Evolutionary conservation across 2,113 vertebrate genomes (phyloP).

Genomic region (Amblyornis subalaris): DNA sequence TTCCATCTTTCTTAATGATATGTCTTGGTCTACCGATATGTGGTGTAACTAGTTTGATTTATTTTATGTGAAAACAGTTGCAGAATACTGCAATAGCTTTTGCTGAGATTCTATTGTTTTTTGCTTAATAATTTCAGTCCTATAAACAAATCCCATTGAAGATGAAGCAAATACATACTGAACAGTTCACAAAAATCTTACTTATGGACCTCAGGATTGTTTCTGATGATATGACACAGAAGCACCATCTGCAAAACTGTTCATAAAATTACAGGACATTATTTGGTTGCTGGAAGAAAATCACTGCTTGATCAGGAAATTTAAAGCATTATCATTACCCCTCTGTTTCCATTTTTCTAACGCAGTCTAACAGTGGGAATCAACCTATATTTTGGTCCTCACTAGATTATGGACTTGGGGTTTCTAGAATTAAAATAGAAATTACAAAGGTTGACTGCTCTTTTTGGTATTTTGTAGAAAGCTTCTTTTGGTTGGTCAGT

Average conservation of each 20-base stretch:
- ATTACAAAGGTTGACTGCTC: accelerated
- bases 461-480: not conserved
- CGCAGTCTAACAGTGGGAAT: not conserved
- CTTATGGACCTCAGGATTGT: not conserved
- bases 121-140: not conserved
- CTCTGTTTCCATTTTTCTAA: not conserved
- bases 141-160: not conserved
- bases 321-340: not conserved
- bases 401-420: not conserved
- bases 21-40: not conserved
- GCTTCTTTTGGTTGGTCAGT: not conserved
- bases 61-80: not conserved
- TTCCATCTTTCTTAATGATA: not conserved
- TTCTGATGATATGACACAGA: not conserved
- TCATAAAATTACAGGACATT: not conserved
- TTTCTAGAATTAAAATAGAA: not conserved
- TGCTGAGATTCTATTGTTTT: not conserved
- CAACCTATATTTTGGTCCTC: not conserved
- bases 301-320: not conserved
- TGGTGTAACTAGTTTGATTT: not conserved
- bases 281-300: not conserved
- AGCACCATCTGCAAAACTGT: not conserved
- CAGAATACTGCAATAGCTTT: not conserved
- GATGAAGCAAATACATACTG: not conserved
- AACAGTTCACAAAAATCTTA: not conserved